These are phyloP conservation scores for Drosophila ficusphila DNA, from an alignment of 1,140 invertebrate species.

Conservation along the genomic window DNA sequence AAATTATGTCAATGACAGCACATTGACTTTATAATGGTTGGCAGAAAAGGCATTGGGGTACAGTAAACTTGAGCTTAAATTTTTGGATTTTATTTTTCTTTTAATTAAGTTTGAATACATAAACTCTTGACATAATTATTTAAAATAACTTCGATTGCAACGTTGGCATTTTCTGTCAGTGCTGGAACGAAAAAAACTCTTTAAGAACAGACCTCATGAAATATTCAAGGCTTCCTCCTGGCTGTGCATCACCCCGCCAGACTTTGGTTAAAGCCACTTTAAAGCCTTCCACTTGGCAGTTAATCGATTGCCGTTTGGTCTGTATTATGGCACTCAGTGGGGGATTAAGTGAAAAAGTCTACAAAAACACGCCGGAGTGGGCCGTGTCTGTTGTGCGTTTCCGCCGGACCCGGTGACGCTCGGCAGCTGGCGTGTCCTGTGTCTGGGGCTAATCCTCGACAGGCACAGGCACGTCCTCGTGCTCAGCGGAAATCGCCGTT, in stretches of 20 bases:
- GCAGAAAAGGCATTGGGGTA: not conserved
- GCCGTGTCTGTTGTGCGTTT: conserved; percentile 50
- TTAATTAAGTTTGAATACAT: too few relatives aligned
- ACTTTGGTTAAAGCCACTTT: conserved; percentile 30
- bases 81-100: too few relatives aligned
- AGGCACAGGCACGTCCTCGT: conserved; percentile 67
- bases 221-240: conserved; percentile 13
- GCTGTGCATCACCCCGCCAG: conserved; percentile 13
- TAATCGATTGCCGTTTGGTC: conserved; percentile 29
- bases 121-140: too few relatives aligned
- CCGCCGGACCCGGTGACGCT: conserved; percentile 57
- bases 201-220: not conserved
- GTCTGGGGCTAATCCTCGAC: conserved; percentile 69
- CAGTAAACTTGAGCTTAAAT: not conserved
- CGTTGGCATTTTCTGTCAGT: not conserved
- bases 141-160: too few relatives aligned
- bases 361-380: conserved; percentile 33
- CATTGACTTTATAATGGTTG: conserved; percentile 72
- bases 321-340: not conserved
- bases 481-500: conserved; percentile 54
- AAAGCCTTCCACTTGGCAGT: conserved; percentile 50
- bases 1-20: conserved; percentile 77
- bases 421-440: conserved; percentile 58
- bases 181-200: not conserved
- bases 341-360: conserved; percentile 53